Base-by-base conservation (phyloP, 2,797 vertebrate genomes). In the Delichon dasypus region DNA sequence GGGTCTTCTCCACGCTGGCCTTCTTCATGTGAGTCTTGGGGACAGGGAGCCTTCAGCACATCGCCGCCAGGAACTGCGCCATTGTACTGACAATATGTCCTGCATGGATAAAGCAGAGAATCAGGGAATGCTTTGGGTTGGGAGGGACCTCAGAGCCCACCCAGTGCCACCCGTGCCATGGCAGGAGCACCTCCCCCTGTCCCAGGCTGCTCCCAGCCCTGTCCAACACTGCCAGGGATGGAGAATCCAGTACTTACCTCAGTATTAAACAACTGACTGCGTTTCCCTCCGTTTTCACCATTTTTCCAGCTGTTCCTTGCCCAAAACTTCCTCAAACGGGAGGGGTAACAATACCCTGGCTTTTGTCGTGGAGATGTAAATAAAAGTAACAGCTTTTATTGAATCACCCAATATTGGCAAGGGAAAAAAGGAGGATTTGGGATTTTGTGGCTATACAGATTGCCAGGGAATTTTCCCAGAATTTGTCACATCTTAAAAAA, bases 1-100 rank as follows among this genome's bases (percentile, higher is more conserved):
- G 99, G 1, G 99, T 99, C 48, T 99, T 99, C 96, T 99, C 99
- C 94, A 99, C 99, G 0, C 90, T 99, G 81, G 99, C 99, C 13
- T 99, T 99, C 97, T 99, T 99, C 97, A 99, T 99, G 99, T 99
- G 97, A 98, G 98, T 98, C 32, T 2, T 14, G 64, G 11, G 5
- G 23, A 57, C 67, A 44, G 60, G 57, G 17, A 61, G 42, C 38
- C 93, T 64, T 82, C 57, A 2, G 0, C 58, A 54, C 47, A 54
- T 2, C 11, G 4, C 7, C 32, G 5, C 3, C 4, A 73, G 18
- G 4, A 29, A 2, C 23, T 36, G 7, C 21, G 2, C 14, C 29
- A 16, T 14, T 40, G 26, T 11, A 5, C 54, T 55, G 42, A 1
- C 40, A 19, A 0, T 3, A 1, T 27, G 36, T 6, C 36, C 44